Evolutionary conservation across 2,888 invertebrate genomes (phyloP).

Genomic region (Trypoxylon attenuatum): DNA sequence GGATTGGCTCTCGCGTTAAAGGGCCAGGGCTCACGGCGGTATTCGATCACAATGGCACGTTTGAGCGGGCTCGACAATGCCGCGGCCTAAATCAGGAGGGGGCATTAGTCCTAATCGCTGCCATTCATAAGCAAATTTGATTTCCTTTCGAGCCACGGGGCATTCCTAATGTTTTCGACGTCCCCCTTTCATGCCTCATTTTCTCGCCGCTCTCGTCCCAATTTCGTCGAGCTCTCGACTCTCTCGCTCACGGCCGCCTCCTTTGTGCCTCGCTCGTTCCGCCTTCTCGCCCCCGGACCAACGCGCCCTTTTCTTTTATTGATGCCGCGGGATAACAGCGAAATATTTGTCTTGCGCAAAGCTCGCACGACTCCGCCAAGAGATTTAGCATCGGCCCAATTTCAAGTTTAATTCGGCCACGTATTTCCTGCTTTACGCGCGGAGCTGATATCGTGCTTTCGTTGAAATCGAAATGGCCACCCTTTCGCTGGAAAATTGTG

Average conservation of each 20-base stretch:
- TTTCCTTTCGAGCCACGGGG: constrained; percentile 54
- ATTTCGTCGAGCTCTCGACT: constrained; percentile 23
- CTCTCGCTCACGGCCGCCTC: constrained; percentile 4
- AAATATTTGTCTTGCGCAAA: neutral
- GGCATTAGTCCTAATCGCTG: constrained; percentile 63
- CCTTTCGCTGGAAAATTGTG: too few relatives aligned
- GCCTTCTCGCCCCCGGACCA: constrained; percentile 18
- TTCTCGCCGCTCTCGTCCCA: constrained; percentile 29
- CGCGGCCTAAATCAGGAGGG: constrained; percentile 50
- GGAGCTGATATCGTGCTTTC: too few relatives aligned
- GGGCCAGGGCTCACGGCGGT: neutral
- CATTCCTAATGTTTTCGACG: constrained; percentile 59
- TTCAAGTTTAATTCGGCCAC: too few relatives aligned
- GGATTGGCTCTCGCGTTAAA: constrained; percentile 8
- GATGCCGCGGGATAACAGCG: constrained; percentile 7
- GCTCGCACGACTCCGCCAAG: too few relatives aligned
- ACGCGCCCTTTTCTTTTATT: constrained; percentile 13
- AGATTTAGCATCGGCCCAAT: too few relatives aligned
- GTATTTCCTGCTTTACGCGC: too few relatives aligned
- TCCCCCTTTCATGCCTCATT: constrained; percentile 48
- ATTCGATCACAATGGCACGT: constrained; percentile 53
- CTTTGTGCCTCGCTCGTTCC: constrained; percentile 5
- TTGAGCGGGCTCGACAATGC: constrained; percentile 51
- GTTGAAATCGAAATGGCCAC: too few relatives aligned
- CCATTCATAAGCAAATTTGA: constrained; percentile 66